phyloP scores from a whole-genome alignment of 2,113 vertebrate species.

The Actenoides hombroni region DNA sequence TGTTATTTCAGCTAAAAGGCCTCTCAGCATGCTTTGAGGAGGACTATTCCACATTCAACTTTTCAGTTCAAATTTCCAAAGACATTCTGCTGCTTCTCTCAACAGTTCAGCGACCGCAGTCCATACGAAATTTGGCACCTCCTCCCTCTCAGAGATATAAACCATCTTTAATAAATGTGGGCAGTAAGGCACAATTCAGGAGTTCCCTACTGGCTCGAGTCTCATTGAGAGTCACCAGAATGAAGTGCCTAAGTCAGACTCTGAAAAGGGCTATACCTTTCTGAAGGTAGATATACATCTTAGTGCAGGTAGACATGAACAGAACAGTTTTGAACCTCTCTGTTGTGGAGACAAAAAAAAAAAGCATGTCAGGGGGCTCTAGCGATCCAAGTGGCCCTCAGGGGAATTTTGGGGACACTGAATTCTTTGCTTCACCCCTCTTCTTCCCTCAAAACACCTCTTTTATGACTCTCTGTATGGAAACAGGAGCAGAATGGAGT shows the following conservation, averaged over 20 bases:
- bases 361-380: not conserved
- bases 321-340: not conserved
- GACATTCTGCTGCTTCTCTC: not conserved
- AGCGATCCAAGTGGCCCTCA: not conserved
- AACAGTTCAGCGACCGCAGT: not conserved
- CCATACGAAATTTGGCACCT: not conserved
- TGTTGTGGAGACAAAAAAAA: not conserved
- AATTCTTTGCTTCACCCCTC: not conserved
- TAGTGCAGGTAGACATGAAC: accelerated
- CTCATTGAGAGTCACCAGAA: not conserved
- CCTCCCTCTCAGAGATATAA: not conserved
- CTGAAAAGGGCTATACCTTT: not conserved
- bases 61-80: not conserved
- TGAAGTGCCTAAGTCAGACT: not conserved
- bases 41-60: not conserved
- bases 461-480: not conserved
- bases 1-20: not conserved
- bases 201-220: not conserved
- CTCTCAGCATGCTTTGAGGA: not conserved
- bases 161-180: not conserved
- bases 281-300: not conserved
- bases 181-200: not conserved
- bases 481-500: not conserved
- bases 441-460: not conserved
- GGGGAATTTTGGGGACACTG: not conserved